Conservation (phyloP, 2,797 vertebrate species). For the Eulemur coronatus region DNA sequence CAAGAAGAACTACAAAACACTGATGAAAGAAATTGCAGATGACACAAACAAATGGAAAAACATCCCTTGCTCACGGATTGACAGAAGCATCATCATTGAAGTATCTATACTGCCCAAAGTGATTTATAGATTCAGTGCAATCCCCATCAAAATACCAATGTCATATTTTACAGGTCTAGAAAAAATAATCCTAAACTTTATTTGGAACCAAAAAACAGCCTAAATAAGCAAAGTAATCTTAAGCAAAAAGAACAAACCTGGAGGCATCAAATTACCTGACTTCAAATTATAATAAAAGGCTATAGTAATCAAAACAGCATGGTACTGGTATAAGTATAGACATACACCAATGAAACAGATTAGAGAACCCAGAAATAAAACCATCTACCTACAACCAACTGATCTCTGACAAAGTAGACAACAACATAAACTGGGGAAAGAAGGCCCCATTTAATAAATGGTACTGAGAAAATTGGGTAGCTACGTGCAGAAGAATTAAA, state of each 20-base stretch:
- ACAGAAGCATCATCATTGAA: no score
- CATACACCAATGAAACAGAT: not conserved
- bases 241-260: not conserved
- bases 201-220: no score
- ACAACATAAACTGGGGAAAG: not conserved
- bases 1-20: no score
- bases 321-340: not conserved
- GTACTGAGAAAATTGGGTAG: not conserved
- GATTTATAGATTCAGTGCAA: no score
- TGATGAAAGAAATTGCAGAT: no score
- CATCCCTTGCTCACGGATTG: no score
- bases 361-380: not conserved
- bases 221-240: not conserved
- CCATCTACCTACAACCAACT: not conserved
- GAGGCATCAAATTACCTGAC: not conserved
- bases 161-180: no score
- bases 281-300: not conserved
- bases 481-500: not conserved
- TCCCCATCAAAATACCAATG: no score
- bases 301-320: not conserved
- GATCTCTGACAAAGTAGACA: not conserved
- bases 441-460: not conserved
- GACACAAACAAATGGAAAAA: no score
- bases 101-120: no score
- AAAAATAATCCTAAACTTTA: no score